Percentiles rank a stretch among this genome's conserved stretches.
Evolutionary conservation across 2,797 vertebrate genomes (phyloP).

Genomic region (Pseudomugil gertrudae): DNA sequence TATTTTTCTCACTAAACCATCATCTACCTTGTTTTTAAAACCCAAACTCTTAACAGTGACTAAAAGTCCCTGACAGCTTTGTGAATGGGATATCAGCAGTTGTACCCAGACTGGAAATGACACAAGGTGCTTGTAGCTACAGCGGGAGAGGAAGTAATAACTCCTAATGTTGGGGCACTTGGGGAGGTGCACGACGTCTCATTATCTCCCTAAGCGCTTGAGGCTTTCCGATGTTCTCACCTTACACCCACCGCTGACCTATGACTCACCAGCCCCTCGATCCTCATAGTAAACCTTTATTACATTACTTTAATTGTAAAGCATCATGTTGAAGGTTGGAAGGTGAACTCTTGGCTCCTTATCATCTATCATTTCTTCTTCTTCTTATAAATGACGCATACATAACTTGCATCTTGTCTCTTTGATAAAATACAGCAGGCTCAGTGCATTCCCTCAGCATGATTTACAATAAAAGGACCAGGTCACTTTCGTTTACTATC

Average conservation of each 20-base stretch:
- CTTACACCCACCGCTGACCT: conserved; percentile 82
- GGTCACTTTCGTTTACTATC: conserved; percentile 58
- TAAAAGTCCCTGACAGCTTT: conserved; percentile 11
- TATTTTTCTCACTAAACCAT: not conserved
- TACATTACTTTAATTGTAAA: conserved; percentile 77
- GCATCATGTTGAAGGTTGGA: conserved; percentile 68
- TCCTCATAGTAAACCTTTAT: conserved; percentile 78
- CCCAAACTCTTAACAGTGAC: not conserved
- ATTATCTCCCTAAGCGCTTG: conserved; percentile 79
- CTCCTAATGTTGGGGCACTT: conserved; percentile 79
- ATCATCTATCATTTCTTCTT: conserved; percentile 61
- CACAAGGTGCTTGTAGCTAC: conserved; percentile 69
- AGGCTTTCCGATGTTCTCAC: conserved; percentile 81
- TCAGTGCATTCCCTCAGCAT: conserved; percentile 44
- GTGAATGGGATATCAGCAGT: conserved; percentile 36
- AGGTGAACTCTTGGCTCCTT: conserved; percentile 45
- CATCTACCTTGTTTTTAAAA: not conserved
- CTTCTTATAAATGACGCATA: conserved; percentile 47
- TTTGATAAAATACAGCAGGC: conserved; percentile 45
- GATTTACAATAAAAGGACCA: conserved; percentile 43
- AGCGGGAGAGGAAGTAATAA: conserved; percentile 80
- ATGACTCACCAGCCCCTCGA: conserved; percentile 81
- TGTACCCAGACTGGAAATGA: conserved; percentile 63
- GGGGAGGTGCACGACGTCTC: conserved; percentile 78
- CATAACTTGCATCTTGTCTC: conserved; percentile 16